Conservation (phyloP, 2,113 vertebrate genomes). For the Eulemur macaco region DNA sequence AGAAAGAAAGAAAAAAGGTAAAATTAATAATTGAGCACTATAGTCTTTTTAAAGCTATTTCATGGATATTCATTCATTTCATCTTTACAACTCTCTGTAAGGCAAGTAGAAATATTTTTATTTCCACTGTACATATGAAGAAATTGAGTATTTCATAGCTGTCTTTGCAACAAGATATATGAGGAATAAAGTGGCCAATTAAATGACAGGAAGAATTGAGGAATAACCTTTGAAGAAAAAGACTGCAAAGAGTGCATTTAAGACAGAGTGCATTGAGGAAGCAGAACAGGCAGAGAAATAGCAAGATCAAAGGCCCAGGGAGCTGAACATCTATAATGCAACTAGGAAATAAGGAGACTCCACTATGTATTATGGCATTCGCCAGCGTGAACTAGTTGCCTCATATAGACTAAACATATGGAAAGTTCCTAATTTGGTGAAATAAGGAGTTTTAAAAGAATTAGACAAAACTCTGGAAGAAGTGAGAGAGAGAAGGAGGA, state of each 20-base stretch:
- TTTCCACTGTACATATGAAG: slow-evolving; percentile 26
- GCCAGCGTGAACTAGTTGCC: neutral
- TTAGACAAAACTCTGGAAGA: neutral
- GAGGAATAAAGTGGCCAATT: neutral
- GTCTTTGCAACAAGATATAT: neutral
- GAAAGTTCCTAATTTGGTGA: slow-evolving; percentile 23
- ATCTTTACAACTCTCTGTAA: slow-evolving; percentile 6
- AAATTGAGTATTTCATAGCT: neutral
- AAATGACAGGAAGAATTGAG: neutral
- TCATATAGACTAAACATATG: neutral
- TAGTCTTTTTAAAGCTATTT: slow-evolving; percentile 22
- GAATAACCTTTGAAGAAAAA: neutral
- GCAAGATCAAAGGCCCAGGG: neutral
- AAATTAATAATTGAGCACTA: neutral
- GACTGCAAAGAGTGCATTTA: neutral
- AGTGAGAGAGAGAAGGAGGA: neutral
- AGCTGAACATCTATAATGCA: neutral
- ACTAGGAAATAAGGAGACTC: neutral
- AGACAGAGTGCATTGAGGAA: neutral
- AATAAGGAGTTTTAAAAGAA: slow-evolving; percentile 40
- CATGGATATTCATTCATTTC: neutral
- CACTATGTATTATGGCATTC: neutral
- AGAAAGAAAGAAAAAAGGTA: neutral
- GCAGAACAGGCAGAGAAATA: neutral
- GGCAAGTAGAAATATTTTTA: neutral